Evolutionary conservation across 1,140 invertebrate genomes (phyloP), one percentile per base, ranked within the genome.

Genomic region (Bacillus rossius): DNA sequence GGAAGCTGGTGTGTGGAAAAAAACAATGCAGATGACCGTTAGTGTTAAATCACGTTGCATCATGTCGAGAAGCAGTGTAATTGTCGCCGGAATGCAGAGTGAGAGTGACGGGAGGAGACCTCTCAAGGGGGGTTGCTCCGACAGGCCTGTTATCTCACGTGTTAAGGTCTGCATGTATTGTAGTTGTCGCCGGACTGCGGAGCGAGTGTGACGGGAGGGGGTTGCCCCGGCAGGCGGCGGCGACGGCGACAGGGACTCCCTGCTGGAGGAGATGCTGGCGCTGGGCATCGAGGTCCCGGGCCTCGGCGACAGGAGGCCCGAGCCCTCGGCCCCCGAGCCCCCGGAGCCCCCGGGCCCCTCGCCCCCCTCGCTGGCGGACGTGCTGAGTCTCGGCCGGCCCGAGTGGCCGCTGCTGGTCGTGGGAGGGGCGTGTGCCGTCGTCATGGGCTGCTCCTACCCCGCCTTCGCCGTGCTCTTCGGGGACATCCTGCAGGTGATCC

Each of bases 401-500:
- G 81, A 82, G 63, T 81, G 77, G 77, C 64, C 63, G 3, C 75
- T 72, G 53, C 77, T 82, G 26, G 7, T 73, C 3, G 38, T 76
- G 13, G 81, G 80, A n/a, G 67, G 69, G 19, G 38, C 82, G 1
- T 67, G 67, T 8, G 67, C 78, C 10, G 55, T 73, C 0, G 61
- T 81, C 8, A 70, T 72, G 55, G 81, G 81, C 10, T 65, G 63
- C 23, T 62, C 71, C 42, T 70, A 76, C 17, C 80, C 82, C 8
- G 62, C 68, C 10, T 82, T 79, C 67, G 75, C 81, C 1, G 66
- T 84, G 41, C 55, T 82, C 3, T 77, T 84, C 67, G 75, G 79
- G 40, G 77, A 83, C 65, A 74, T 83, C 56, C 68, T 84, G 29
- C 76, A 75, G 52, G 78, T 81, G n/a, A n/a, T n/a, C n/a, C n/a